Evolutionary conservation across 2,797 vertebrate genomes (phyloP), one percentile per base, ranked within the genome.

Genomic region (Gobionotothen gibberifrons): DNA sequence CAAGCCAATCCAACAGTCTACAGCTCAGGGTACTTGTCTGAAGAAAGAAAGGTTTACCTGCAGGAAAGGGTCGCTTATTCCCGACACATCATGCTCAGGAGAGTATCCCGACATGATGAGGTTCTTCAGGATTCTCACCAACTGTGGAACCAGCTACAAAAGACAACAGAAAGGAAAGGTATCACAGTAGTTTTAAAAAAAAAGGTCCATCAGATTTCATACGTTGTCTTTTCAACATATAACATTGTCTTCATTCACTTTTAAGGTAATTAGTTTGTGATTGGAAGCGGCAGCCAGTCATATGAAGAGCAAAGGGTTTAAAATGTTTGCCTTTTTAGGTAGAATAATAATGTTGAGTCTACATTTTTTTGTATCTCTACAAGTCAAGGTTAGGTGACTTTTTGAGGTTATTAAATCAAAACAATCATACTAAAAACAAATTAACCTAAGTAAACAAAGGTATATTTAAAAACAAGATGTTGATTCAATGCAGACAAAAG

Each of bases 91-190:
- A 88, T 99, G 98, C 86, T 99, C 98, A 89, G 98, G 98, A 88
- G 98, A 99, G 90, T 99, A 99, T 81, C 98, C 98, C 83, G 98
- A 99, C 98, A 99, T 99, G 91, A 99, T 99, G 85, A 99, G 96
- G 91, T 99, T 99, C 96, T 99, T 99, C 92, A 99, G 93, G 93
- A 99, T 99, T 94, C 98, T 96, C 93, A 99, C 98, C 94, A 99
- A 95, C 66, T 99, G 98, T 88, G 98, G 98, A 90, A 99, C 98
- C 86, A 99, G 95, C 98, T 99, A 95, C 4, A 90, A 90, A 89
- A 88, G 89, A 85, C 53, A 88, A 84, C 74, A 87, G 56, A 87
- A 69, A 79, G 58, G 70, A 61, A 6, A 74, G 16, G 53, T 19
- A 76, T 91, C 80, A 92, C 55, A 79, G 64, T 55, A 78, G 74